Conservation (phyloP, 35 echinoderm and acorn worm species). For the Apostichopus californicus region DNA sequence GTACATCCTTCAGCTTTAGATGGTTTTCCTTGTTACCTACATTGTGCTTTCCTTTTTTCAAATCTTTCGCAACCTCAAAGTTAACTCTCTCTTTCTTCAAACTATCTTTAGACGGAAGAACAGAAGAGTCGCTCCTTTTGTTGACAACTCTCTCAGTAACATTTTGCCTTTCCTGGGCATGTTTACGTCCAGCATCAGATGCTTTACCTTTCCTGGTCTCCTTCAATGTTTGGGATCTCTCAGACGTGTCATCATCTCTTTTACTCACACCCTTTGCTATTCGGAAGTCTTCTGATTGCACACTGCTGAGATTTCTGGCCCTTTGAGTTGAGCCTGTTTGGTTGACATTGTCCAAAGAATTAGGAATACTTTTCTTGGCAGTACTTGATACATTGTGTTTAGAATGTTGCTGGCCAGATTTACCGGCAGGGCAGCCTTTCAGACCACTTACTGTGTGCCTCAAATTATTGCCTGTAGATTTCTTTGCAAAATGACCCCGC, state of each 20-base stretch:
- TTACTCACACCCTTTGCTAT: background rate
- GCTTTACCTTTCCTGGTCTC: background rate
- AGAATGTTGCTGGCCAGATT: background rate
- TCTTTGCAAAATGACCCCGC: constrained; percentile 32
- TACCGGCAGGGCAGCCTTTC: background rate
- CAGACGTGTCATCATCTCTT: background rate
- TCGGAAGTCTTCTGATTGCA: background rate
- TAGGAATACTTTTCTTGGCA: background rate
- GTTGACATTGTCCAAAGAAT: background rate
- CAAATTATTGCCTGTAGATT: constrained; percentile 38
- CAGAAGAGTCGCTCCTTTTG: background rate
- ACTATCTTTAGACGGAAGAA: background rate
- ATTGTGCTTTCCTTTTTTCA: background rate
- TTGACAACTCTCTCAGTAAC: background rate
- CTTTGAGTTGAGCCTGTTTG: background rate
- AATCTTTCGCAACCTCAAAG: background rate
- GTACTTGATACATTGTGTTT: background rate
- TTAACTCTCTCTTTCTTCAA: background rate
- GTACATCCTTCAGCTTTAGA: background rate
- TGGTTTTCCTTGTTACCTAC: background rate
- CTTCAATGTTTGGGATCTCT: background rate
- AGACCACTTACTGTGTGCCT: background rate
- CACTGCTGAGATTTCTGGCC: background rate
- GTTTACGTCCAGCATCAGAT: background rate
- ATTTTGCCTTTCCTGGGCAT: background rate